Conservation (phyloP, 2,797 vertebrate species). For the Acanthopagrus latus region DNA sequence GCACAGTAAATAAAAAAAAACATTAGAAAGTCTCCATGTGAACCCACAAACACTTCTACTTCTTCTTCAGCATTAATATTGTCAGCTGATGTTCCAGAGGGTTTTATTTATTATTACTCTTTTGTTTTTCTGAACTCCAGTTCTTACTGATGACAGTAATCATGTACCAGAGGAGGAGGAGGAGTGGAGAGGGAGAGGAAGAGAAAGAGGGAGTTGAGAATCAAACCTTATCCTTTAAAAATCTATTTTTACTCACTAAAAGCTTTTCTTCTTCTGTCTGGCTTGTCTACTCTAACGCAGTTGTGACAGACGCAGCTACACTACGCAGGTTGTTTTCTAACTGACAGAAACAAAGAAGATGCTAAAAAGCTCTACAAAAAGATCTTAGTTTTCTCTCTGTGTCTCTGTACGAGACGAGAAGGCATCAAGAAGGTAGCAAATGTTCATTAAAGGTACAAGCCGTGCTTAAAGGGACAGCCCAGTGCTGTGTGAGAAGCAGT, state of each 20-base stretch:
- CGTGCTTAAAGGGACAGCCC: conserved; percentile 79
- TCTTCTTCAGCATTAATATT: conserved; percentile 7
- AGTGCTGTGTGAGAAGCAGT: conserved; percentile 36
- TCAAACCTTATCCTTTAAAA: conserved; percentile 43
- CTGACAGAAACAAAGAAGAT: conserved; percentile 42
- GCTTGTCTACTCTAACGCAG: conserved; percentile 50
- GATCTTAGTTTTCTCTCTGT: conserved; percentile 32
- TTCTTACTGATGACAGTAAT: conserved; percentile 49
- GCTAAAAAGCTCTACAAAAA: conserved; percentile 67
- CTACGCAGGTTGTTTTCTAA: conserved; percentile 48
- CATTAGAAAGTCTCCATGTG: conserved; percentile 19
- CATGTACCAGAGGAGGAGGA: conserved; percentile 19
- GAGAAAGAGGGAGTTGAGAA: not conserved
- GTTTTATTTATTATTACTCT: conserved; percentile 17
- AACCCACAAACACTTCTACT: conserved; percentile 11
- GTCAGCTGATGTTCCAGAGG: not conserved
- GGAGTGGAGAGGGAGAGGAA: not conserved
- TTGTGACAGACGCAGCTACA: conserved; percentile 48
- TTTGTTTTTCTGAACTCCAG: conserved; percentile 30
- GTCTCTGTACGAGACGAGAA: conserved; percentile 67
- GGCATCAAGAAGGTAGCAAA: conserved; percentile 74
- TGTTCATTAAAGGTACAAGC: conserved; percentile 83
- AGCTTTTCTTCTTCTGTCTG: conserved; percentile 44
- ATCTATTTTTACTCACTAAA: conserved; percentile 66
- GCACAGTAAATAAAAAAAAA: conserved; percentile 13